phyloP scores from a whole-genome alignment of 2,888 invertebrate genomes.

The Zaprionus obscuricornis region DNA sequence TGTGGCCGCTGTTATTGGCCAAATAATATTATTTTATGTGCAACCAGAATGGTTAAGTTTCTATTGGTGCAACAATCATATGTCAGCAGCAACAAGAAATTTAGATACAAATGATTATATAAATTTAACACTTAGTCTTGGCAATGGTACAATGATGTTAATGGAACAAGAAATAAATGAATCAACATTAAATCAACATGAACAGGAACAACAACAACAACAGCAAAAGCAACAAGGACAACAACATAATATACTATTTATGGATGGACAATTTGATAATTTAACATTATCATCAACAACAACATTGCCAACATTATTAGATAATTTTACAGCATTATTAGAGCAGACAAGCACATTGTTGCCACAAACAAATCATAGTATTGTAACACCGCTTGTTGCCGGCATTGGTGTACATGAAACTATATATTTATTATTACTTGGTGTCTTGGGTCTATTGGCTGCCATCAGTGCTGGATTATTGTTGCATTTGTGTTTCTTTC shows the following conservation, averaged over 20 bases:
- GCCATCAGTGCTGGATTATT: conserved; percentile 90
- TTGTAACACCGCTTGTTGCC: conserved; percentile 49
- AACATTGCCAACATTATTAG: conserved; percentile 54
- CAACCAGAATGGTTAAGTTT: conserved; percentile 85
- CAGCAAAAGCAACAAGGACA: conserved; percentile 14
- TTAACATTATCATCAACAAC: conserved; percentile 45
- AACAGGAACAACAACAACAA: conserved; percentile 8
- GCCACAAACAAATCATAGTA: conserved; percentile 39
- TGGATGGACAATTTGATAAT: conserved; percentile 25
- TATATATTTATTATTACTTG: conserved; percentile 86
- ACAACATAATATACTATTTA: no score
- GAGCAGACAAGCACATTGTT: conserved; percentile 25
- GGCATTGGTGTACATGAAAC: conserved; percentile 85
- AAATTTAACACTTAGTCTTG: conserved; percentile 61
- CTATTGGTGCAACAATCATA: conserved; percentile 76
- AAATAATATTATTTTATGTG: conserved; percentile 87
- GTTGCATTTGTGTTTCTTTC: conserved; percentile 93
- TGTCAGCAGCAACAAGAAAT: conserved; percentile 47
- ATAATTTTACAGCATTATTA: conserved; percentile 63
- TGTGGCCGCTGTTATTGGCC: conserved; percentile 88
- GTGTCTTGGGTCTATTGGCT: conserved; percentile 88
- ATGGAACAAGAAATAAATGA: conserved; percentile 54
- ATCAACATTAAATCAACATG: no score
- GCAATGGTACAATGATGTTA: conserved; percentile 58
- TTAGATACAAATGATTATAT: conserved; percentile 49